Evolutionary conservation across 2,888 invertebrate genomes (phyloP).

Genomic region (Lithosia quadra): DNA sequence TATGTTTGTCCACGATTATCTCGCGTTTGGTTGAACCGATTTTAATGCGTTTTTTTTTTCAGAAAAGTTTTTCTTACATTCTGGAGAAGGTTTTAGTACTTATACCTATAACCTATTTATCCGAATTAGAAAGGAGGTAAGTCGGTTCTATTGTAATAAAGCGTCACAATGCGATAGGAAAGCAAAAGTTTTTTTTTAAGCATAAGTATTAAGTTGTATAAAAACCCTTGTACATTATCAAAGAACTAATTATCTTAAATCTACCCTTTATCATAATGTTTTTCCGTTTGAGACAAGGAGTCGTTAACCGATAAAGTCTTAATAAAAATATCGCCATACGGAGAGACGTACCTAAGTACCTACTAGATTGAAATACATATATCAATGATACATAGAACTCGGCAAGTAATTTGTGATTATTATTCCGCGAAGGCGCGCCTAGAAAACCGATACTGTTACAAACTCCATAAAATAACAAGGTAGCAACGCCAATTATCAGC

Average conservation of each 20-base stretch:
- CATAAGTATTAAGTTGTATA: no score
- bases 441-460: slow-evolving; percentile 43
- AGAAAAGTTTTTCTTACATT: no score
- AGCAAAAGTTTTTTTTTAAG: no score
- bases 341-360: not conserved
- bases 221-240: not conserved
- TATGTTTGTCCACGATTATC: no score
- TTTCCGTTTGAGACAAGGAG: not conserved
- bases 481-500: slow-evolving; percentile 17
- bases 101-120: no score
- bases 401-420: slow-evolving; percentile 31
- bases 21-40: no score
- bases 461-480: slow-evolving; percentile 39
- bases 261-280: not conserved
- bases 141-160: no score
- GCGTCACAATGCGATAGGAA: no score
- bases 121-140: no score
- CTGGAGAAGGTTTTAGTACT: no score
- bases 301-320: not conserved
- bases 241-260: not conserved
- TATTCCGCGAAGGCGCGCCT: slow-evolving; percentile 34
- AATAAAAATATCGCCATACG: not conserved
- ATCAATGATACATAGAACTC: slow-evolving; percentile 23
- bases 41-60: no score
- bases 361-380: slow-evolving; percentile 14